These are phyloP conservation scores for Thamnophis elegans DNA, from an alignment of 2,797 vertebrate genomes.

Conservation along the genomic window DNA sequence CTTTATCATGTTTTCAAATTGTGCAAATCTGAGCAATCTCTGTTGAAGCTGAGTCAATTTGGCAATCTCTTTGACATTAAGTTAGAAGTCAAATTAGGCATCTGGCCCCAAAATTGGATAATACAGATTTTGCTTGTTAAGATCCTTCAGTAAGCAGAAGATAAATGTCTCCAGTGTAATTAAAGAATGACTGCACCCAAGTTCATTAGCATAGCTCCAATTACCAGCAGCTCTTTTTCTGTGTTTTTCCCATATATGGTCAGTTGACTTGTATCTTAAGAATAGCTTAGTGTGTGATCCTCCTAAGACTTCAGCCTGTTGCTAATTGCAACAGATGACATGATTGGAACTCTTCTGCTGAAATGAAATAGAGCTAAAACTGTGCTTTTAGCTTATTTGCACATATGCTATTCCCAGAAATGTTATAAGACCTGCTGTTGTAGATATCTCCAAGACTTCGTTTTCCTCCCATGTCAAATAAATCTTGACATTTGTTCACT, in stretches of 20 bases:
- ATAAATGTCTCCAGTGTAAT: slow-evolving; percentile 66
- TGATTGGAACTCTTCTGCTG: neutral
- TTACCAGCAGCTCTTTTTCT: slow-evolving; percentile 54
- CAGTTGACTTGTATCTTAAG: slow-evolving; percentile 4
- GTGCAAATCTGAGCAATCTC: neutral
- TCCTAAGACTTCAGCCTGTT: neutral
- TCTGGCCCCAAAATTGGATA: slow-evolving; percentile 65
- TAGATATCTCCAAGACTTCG: slow-evolving; percentile 24
- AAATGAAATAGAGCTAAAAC: neutral
- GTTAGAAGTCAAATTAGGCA: slow-evolving; percentile 58
- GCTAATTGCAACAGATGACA: neutral
- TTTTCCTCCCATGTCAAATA: slow-evolving; percentile 1
- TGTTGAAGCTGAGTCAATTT: slow-evolving; percentile 44
- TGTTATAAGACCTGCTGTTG: neutral
- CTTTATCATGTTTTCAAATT: slow-evolving; percentile 38
- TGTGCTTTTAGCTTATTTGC: slow-evolving; percentile 6
- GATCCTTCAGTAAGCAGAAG: slow-evolving; percentile 58
- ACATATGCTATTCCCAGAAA: neutral
- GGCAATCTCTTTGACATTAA: slow-evolving; percentile 55
- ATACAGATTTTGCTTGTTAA: slow-evolving; percentile 62
- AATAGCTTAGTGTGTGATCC: neutral
- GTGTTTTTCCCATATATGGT: slow-evolving; percentile 12
- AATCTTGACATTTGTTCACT: slow-evolving; percentile 13
- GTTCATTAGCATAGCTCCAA: slow-evolving; percentile 64
- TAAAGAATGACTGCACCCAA: slow-evolving; percentile 55